phyloP scores from a whole-genome alignment of 2,797 vertebrate species.

The Allobates femoralis region DNA sequence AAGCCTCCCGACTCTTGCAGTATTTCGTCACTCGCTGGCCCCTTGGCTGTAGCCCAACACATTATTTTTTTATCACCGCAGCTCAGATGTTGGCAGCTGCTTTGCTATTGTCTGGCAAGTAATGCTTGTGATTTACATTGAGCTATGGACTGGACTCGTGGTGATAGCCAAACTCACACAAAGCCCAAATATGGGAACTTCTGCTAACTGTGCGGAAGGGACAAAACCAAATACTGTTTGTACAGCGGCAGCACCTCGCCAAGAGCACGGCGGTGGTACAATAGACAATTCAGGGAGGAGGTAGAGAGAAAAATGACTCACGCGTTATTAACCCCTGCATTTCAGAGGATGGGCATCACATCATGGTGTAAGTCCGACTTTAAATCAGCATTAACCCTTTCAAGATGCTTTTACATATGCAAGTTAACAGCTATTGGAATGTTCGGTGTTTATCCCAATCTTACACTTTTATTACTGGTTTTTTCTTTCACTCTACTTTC shows the following conservation, averaged over 20 bases:
- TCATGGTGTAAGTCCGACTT: background rate
- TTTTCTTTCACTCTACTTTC: background rate
- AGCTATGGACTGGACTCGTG: slow-evolving; percentile 42
- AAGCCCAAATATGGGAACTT: slow-evolving; percentile 62
- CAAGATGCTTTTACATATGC: background rate
- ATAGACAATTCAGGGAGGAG: slow-evolving; percentile 13
- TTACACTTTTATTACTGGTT: background rate
- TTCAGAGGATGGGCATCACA: background rate
- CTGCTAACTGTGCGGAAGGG: slow-evolving; percentile 46
- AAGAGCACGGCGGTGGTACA: slow-evolving; percentile 39
- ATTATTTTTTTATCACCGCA: slow-evolving; percentile 58
- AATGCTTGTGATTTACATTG: slow-evolving; percentile 58
- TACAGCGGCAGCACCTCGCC: slow-evolving; percentile 40
- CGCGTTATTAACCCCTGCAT: slow-evolving; percentile 40
- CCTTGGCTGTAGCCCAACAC: slow-evolving; percentile 52
- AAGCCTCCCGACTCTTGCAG: slow-evolving; percentile 9
- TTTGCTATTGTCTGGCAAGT: slow-evolving; percentile 57
- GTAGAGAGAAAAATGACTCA: slow-evolving; percentile 33
- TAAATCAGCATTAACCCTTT: background rate
- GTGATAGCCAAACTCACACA: slow-evolving; percentile 54
- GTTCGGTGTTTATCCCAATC: background rate
- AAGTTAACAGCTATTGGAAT: background rate
- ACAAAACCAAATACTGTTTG: slow-evolving; percentile 38
- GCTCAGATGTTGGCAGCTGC: slow-evolving; percentile 59
- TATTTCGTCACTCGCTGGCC: slow-evolving; percentile 26